Conservation (phyloP, 2,113 vertebrate species). For the Martes martes region DNA sequence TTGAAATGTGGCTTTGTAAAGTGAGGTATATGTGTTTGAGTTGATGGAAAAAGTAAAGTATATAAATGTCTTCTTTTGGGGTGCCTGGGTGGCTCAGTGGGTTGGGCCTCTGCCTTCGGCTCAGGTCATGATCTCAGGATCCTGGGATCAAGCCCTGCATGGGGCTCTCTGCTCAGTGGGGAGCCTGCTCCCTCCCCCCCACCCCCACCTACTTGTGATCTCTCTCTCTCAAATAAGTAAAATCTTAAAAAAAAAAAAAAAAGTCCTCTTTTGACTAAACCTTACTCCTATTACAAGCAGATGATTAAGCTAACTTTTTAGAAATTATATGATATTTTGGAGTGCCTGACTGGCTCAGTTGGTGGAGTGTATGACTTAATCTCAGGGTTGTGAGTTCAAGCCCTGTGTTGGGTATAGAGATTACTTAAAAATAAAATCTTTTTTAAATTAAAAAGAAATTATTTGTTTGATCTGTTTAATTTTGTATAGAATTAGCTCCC, state of each 20-base stretch:
- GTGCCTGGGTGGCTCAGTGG: no score
- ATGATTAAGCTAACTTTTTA: neutral
- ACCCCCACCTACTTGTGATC: no score
- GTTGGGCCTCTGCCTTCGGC: no score
- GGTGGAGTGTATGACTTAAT: neutral
- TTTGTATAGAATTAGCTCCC: neutral
- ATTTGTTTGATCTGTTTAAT: neutral
- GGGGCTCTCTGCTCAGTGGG: no score
- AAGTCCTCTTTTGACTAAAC: neutral
- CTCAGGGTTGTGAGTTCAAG: neutral
- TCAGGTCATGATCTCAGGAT: no score
- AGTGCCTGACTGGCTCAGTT: neutral
- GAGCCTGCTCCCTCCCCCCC: no score
- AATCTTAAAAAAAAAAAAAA: no score
- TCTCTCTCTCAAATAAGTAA: no score
- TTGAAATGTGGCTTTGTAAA: slow-evolving; percentile 7
- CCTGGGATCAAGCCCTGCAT: no score
- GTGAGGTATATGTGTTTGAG: neutral
- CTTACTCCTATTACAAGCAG: neutral
- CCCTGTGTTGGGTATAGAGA: neutral
- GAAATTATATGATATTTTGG: neutral
- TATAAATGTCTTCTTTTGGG: neutral
- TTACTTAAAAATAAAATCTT: neutral
- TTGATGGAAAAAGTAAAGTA: neutral
- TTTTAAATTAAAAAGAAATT: neutral